Percentiles rank a stretch among this genome's conserved stretches.
phyloP scores from a whole-genome alignment of 1,140 invertebrate genomes.

The Notospermus geniculatus region DNA sequence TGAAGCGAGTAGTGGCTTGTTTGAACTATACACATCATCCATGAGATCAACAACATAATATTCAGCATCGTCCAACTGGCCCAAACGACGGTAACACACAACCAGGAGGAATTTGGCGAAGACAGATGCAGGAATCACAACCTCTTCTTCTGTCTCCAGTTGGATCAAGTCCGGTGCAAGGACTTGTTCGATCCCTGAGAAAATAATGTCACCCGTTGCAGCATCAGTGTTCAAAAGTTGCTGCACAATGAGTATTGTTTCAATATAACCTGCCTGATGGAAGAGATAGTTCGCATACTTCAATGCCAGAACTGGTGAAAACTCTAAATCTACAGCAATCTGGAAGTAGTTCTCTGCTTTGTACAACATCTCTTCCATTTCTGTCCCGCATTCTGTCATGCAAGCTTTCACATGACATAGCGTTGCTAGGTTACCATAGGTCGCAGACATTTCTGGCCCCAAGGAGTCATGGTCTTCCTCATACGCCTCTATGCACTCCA shows the following conservation, averaged over 20 bases:
- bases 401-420: constrained; percentile 53
- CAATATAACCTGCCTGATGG: constrained; percentile 45
- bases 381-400: constrained; percentile 39
- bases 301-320: constrained; percentile 40
- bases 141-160: constrained; percentile 49
- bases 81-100: constrained; percentile 36
- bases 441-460: constrained; percentile 46
- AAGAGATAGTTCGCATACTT: constrained; percentile 51
- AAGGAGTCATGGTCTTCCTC: constrained; percentile 42
- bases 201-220: constrained; percentile 32
- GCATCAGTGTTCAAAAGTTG: constrained; percentile 34
- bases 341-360: constrained; percentile 44
- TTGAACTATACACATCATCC: constrained; percentile 36
- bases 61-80: constrained; percentile 34
- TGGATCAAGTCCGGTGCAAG: constrained; percentile 47
- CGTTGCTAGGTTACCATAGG: constrained; percentile 46
- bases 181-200: constrained; percentile 46
- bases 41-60: constrained; percentile 36
- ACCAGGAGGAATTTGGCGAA: constrained; percentile 43
- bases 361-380: constrained; percentile 44
- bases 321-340: constrained; percentile 40
- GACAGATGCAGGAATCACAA: constrained; percentile 38
- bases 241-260: constrained; percentile 39
- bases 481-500: constrained; percentile 45
- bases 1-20: constrained; percentile 42